These are phyloP conservation scores for Morus bassanus DNA, from an alignment of 2,797 vertebrate species.

Conservation along the genomic window DNA sequence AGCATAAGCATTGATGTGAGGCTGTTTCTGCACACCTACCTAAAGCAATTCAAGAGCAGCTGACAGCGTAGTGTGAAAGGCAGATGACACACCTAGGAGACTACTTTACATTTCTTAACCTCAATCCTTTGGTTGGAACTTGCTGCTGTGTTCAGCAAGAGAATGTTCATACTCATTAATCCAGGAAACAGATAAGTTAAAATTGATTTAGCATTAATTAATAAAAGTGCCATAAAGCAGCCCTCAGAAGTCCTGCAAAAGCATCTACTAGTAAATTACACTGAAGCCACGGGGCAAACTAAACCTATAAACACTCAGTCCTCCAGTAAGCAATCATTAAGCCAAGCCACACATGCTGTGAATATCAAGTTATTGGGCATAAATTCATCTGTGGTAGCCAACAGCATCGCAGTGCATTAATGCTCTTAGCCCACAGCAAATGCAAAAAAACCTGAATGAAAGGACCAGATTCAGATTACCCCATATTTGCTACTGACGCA, in stretches of 20 bases:
- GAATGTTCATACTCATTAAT: not conserved
- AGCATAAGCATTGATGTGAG: not conserved
- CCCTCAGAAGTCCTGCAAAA: not conserved
- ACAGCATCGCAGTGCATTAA: not conserved
- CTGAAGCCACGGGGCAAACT: not conserved
- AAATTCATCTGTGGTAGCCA: not conserved
- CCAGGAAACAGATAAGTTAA: not conserved
- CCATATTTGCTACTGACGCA: not conserved
- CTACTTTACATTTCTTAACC: not conserved
- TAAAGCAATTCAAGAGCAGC: not conserved
- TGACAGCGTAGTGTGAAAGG: not conserved
- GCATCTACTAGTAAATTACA: not conserved
- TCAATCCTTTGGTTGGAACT: not conserved
- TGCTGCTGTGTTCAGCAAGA: not conserved
- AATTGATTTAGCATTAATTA: not conserved
- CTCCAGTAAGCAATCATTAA: not conserved
- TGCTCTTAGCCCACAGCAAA: not conserved
- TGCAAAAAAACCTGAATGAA: not conserved
- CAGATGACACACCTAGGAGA: not conserved
- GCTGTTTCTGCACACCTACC: not conserved
- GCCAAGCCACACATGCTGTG: not conserved
- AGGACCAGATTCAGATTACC: not conserved
- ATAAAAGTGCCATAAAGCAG: not conserved
- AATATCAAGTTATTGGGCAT: no score
- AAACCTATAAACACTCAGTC: not conserved